A percentile compares a stretch with the other conserved stretches of the same genome.
These are phyloP conservation scores for Thamnophis elegans DNA, from an alignment of 2,797 vertebrate species.

Conservation along the genomic window DNA sequence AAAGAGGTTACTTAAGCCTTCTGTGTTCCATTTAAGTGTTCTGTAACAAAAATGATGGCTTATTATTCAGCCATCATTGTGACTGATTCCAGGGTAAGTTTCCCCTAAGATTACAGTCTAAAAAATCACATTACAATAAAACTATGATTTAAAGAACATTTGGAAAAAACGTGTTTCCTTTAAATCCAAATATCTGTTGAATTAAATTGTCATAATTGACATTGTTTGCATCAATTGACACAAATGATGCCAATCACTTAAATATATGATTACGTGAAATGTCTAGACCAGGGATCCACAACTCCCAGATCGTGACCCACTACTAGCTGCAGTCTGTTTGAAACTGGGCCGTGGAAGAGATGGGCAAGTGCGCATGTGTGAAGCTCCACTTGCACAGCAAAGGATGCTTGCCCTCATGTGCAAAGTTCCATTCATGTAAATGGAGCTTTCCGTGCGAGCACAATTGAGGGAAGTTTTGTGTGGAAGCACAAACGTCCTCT, in stretches of 20 bases:
- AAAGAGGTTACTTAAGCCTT: neutral
- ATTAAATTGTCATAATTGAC: neutral
- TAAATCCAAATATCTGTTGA: neutral
- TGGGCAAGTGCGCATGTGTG: too few species aligned
- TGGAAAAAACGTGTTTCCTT: neutral
- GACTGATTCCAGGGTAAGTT: neutral
- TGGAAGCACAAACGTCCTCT: too few species aligned
- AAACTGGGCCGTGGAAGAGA: too few species aligned
- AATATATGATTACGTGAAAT: neutral
- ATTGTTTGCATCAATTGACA: neutral
- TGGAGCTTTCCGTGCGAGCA: too few species aligned
- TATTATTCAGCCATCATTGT: neutral
- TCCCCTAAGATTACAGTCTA: neutral
- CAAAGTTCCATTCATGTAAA: too few species aligned
- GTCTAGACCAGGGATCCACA: neutral
- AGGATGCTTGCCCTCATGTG: too few species aligned
- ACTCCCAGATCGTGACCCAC: too few species aligned
- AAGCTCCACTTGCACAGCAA: too few species aligned
- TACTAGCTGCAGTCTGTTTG: too few species aligned
- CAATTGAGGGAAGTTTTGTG: too few species aligned
- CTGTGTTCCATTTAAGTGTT: neutral
- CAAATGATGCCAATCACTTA: neutral
- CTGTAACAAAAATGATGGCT: neutral
- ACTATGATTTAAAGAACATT: neutral
- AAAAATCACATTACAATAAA: neutral